Conservation (phyloP, 1,140 invertebrate species). For the Tribolium castaneum region DNA sequence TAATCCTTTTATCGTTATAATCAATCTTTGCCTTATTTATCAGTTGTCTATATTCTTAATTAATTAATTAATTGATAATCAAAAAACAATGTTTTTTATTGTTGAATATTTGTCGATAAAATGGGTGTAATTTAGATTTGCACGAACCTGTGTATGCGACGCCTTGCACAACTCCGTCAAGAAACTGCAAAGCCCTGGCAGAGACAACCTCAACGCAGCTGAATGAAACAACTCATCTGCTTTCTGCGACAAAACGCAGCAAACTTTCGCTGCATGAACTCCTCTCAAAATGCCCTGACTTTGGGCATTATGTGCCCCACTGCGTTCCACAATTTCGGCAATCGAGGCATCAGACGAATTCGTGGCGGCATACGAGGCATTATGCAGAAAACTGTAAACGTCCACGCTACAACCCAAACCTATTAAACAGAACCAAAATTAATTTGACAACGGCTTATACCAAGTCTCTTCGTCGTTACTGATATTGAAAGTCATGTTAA, state of each 20-base stretch:
- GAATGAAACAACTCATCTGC: conserved; percentile 88
- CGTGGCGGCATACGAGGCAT: conserved; percentile 64
- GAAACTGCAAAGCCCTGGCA: conserved; percentile 85
- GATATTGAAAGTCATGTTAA: conserved; percentile 68
- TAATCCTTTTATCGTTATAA: no score
- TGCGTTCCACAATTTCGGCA: conserved; percentile 75
- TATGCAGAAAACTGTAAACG: conserved; percentile 84
- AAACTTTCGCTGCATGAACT: conserved; percentile 85
- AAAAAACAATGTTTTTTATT: no score
- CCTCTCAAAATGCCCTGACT: conserved; percentile 80
- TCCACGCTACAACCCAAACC: conserved; percentile 71
- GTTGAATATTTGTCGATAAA: no score
- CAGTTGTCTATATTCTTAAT: no score
- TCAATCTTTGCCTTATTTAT: no score
- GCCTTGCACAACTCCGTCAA: conserved; percentile 83
- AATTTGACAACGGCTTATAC: conserved; percentile 60
- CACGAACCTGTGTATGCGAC: conserved; percentile 77
- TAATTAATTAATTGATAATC: no score
- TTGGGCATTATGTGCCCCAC: conserved; percentile 68
- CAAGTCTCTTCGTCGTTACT: conserved; percentile 78
- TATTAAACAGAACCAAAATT: conserved; percentile 17
- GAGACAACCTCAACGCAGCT: conserved; percentile 86
- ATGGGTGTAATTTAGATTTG: no score
- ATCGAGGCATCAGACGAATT: conserved; percentile 63
- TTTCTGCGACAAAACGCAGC: conserved; percentile 87